A percentile compares a stretch with the other conserved stretches of the same genome.
Evolutionary conservation across 2,797 vertebrate genomes (phyloP).

Genomic region (Sebastes hubbsi): DNA sequence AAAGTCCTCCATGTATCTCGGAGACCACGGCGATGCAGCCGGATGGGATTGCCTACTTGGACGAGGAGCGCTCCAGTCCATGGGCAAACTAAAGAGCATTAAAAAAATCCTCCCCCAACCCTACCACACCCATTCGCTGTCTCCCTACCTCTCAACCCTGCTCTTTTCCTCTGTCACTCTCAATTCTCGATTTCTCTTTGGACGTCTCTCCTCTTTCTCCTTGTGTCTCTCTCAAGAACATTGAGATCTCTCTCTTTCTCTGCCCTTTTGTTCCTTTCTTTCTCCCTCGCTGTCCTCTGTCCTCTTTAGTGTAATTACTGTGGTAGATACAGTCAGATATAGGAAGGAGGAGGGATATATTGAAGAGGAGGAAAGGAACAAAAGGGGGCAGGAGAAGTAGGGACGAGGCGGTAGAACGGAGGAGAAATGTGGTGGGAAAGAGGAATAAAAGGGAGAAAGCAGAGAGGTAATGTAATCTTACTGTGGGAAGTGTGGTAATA

Average conservation of each 20-base stretch:
- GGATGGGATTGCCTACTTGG: constrained; percentile 16
- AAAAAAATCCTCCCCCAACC: not conserved
- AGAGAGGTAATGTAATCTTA: constrained; percentile 72
- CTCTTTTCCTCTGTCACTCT: constrained; percentile 37
- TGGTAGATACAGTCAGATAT: constrained; percentile 22
- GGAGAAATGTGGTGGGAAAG: constrained; percentile 29
- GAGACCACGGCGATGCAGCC: constrained; percentile 12
- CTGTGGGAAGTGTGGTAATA: constrained; percentile 74
- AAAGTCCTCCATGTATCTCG: constrained; percentile 18
- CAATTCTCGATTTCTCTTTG: constrained; percentile 7
- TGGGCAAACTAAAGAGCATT: constrained; percentile 17
- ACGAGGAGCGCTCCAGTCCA: not conserved
- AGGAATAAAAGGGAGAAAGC: constrained; percentile 38
- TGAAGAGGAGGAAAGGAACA: not conserved
- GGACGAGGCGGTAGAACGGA: not conserved
- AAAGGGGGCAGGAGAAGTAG: constrained; percentile 3
- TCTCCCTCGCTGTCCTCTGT: not conserved
- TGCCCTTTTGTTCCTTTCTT: constrained; percentile 17
- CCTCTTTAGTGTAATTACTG: constrained; percentile 44
- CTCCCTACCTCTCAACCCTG: not conserved
- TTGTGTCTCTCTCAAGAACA: constrained; percentile 19
- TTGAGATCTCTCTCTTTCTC: constrained; percentile 6
- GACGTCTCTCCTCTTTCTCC: constrained; percentile 4
- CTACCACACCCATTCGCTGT: not conserved
- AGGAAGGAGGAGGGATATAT: constrained; percentile 2